Conservation (phyloP, 2,113 vertebrate species). For the Syngnathus floridae region DNA sequence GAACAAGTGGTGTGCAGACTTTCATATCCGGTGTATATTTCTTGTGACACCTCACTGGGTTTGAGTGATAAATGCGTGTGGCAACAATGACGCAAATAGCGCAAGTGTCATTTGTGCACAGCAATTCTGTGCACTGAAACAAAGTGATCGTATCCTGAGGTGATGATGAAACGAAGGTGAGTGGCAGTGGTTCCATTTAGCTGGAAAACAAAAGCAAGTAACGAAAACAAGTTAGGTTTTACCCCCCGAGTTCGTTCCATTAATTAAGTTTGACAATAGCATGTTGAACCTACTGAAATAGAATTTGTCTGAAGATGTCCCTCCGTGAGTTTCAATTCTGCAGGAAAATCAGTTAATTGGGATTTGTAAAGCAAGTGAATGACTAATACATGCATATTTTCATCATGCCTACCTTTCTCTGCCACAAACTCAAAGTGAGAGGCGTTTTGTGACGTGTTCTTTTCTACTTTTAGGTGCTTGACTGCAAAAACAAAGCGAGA, state of each 20-base stretch:
- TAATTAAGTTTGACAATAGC: neutral
- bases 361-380: neutral
- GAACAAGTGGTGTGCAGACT: neutral
- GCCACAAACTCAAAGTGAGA: conserved; percentile 76
- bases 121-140: conserved; percentile 82
- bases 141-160: conserved; percentile 87
- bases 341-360: conserved; percentile 19
- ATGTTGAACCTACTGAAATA: conserved; percentile 76
- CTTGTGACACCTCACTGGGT: too few species aligned
- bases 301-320: conserved; percentile 83
- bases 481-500: conserved; percentile 67
- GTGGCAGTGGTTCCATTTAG: conserved; percentile 72
- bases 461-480: conserved; percentile 80
- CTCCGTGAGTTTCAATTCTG: conserved; percentile 81
- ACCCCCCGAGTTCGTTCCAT: neutral
- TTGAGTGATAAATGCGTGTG: neutral
- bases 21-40: neutral
- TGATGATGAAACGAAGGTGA: conserved; percentile 84
- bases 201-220: conserved; percentile 62
- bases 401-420: conserved; percentile 77
- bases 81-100: neutral
- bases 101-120: conserved; percentile 65
- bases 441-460: conserved; percentile 73
- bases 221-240: conserved; percentile 14
- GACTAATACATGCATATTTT: conserved; percentile 1